phyloP scores from a whole-genome alignment of 2,888 invertebrate genomes.

The Phytoseiulus persimilis region DNA sequence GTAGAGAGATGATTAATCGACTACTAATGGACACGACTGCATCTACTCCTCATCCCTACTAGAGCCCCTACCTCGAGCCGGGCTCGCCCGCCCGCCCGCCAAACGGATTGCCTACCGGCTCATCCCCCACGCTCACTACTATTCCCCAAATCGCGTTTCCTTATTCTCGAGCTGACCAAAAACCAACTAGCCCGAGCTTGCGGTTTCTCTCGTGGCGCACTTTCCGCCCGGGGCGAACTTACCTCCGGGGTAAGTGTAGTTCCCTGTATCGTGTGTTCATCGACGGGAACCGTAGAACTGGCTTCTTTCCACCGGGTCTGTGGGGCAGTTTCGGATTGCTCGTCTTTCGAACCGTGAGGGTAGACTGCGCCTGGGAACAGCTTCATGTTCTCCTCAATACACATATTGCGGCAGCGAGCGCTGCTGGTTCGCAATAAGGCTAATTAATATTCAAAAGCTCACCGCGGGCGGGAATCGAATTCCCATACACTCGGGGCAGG shows the following conservation, averaged over 20 bases:
- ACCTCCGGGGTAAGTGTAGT: not conserved
- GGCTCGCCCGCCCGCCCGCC: not conserved
- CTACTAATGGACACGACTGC: constrained; percentile 35
- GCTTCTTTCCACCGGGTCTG: too few species aligned
- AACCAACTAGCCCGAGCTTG: not conserved
- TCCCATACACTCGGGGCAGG: constrained; percentile 16
- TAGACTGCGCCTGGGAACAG: not conserved
- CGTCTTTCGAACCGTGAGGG: not conserved
- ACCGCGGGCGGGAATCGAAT: constrained; percentile 28
- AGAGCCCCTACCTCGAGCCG: too few species aligned
- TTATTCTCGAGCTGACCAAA: not conserved
- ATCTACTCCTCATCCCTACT: not conserved
- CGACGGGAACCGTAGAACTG: too few species aligned
- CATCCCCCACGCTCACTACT: not conserved
- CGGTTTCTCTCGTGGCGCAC: not conserved
- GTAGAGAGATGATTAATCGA: constrained; percentile 35
- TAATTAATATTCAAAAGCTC: constrained; percentile 36
- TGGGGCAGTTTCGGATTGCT: too few species aligned
- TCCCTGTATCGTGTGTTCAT: not conserved
- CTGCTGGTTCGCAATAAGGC: constrained; percentile 25
- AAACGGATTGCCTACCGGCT: not conserved
- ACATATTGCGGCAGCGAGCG: not conserved
- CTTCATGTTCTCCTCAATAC: not conserved
- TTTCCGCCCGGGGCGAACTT: not conserved
- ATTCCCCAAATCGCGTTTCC: not conserved